These are phyloP conservation scores for Caretta caretta DNA, from an alignment of 2,113 vertebrate genomes.

Conservation along the genomic window DNA sequence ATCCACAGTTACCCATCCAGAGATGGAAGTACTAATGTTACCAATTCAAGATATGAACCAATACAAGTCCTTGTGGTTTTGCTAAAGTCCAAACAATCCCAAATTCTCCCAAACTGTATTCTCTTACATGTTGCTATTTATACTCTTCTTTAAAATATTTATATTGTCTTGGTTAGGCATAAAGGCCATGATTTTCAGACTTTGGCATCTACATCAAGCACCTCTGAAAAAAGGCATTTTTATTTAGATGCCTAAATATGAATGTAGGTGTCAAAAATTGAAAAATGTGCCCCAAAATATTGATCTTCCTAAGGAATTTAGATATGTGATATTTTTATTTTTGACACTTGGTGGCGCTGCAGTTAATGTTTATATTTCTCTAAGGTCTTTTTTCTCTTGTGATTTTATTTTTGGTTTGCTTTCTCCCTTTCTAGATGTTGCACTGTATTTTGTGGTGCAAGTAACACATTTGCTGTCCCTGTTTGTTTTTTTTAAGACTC, in stretches of 20 bases:
- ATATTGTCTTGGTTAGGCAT: not conserved
- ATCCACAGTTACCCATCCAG: not conserved
- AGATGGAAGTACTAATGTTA: not conserved
- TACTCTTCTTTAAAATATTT: not conserved
- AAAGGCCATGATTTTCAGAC: not conserved
- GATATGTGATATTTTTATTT: not conserved
- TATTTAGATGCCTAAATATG: not conserved
- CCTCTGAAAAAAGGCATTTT: not conserved
- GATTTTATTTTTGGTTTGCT: not conserved
- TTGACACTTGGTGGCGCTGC: constrained; percentile 80
- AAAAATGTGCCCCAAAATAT: not conserved
- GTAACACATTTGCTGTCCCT: not conserved
- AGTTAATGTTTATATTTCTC: constrained; percentile 62
- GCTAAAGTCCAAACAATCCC: not conserved
- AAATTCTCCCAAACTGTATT: not conserved
- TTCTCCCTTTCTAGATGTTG: not conserved
- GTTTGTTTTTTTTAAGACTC: not conserved
- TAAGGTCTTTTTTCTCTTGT: not conserved
- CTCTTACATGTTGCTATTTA: not conserved
- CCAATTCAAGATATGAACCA: not conserved
- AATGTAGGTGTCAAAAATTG: accelerated
- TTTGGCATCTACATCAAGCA: not conserved
- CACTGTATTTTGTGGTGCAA: no score
- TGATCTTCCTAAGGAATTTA: not conserved
- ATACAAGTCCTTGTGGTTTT: not conserved